Base-by-base conservation (phyloP, 2,797 vertebrate species). In the Chloroceryle inda region DNA sequence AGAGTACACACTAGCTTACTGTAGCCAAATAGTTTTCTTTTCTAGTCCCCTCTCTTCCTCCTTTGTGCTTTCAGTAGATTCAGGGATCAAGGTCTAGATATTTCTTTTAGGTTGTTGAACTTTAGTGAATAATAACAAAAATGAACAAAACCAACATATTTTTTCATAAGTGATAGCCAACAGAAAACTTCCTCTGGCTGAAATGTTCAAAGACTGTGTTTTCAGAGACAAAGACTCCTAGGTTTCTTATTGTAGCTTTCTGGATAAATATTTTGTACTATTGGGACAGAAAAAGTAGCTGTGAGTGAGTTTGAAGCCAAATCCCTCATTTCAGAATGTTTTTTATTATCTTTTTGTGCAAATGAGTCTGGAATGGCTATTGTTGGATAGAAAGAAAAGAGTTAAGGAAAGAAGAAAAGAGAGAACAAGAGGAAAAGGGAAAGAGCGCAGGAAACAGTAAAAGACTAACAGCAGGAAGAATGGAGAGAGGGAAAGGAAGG, bases 81-180 rank as follows among this genome's bases (percentile, higher is more conserved):
- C 77, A 83, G 81, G 76, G 82, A 97, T 94, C 91, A 96, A 94
- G 96, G 76, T 66, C 69, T 49, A 86, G 69, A 13, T 86, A 90
- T 88, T 85, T 94, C 79, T 89, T 85, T 89, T 26, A 91, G 69
- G 47, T 88, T 94, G 75, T 91, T 94, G 79, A 90, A 92, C 59
- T 94, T 94, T 0, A 75, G 24, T 1, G 63, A 86, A 69, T 45
- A 88, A 88, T 87, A 94, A 91, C 40, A 92, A 94, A 93, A 96
- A 94, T 76, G 83, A 96, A 92, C 74, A 97, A 92, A 94, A 88
- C 63, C 89, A 91, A 95, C 63, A 81, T 50, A n/a, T 83, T 96
- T 96, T 96, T 93, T 95, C 77, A 21, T 92, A 94, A 95, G 47
- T 67, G 89, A 90, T 92, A 95, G 91, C 92, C 94, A 97, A 95